Evolutionary conservation across 1,140 invertebrate species (phyloP), one percentile per base, ranked within the genome.

Genomic region (Drosophila yakuba): DNA sequence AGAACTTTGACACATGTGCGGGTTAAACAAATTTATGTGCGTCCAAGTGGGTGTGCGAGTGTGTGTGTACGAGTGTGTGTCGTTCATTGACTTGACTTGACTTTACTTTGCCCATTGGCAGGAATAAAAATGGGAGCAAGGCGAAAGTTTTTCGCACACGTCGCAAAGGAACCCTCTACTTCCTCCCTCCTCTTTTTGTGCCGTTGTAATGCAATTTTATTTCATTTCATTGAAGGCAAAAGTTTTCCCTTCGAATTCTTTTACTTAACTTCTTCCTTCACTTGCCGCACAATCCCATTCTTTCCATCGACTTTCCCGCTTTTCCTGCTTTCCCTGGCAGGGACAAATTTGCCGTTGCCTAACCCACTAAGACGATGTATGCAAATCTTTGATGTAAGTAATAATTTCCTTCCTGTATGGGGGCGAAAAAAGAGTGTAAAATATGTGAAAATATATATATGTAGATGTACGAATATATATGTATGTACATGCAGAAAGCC

Each of bases 171-270:
- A 25, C 39, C 51, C n/a, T 23, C 4, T 17, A 6, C 32, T 10
- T 32, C 15, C 23, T 5, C 36, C 25, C 0, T 4, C 25, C 25
- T 32, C 59, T 63, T 35, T 66, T 68, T 78, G 63, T 78, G 76
- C 62, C 84, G 83, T 89, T 88, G 85, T 88, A 88, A 88, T 88
- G 84, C 84, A 88, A 88, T 88, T 88, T 88, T 88, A 89, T 88
- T 88, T 88, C 80, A 88, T 88, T 88, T 88, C 80, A 88, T 88
- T 88, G 84, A 88, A 88, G 84, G 80, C 85, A 88, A 86, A 88
- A 88, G 63, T 88, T 88, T 88, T 89, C 64, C 52, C 73, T 74
- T 73, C 74, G 68, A 83, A 89, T 88, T 89, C 84, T 88, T 88
- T 88, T 83, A 80, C 84, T 84, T 80, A 74, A 84, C 83, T 88